Base-by-base conservation (phyloP, 2,888 invertebrate genomes). In the Luffia ferchaultella region DNA sequence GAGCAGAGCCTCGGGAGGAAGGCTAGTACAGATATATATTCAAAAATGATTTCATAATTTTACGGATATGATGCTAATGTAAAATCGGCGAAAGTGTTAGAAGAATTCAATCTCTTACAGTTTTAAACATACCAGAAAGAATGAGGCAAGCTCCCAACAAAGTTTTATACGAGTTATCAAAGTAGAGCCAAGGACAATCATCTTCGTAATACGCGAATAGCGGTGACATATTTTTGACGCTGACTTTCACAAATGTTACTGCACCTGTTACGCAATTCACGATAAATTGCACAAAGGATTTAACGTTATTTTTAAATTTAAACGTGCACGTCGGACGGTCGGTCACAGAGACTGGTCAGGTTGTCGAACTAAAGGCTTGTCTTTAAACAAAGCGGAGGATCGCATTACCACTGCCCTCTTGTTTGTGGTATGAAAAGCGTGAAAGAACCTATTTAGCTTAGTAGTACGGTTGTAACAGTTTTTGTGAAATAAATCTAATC, bases 41-140 rank as follows among this genome's bases (percentile, higher is more conserved):
- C n/a, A n/a, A n/a, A n/a, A n/a, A n/a, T n/a, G n/a, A n/a, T n/a
- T n/a, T n/a, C n/a, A n/a, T n/a, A n/a, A n/a, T n/a, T n/a, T n/a
- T n/a, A n/a, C n/a, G n/a, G n/a, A n/a, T n/a, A n/a, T n/a, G n/a
- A n/a, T n/a, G n/a, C n/a, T n/a, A n/a, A n/a, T n/a, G n/a, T n/a
- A n/a, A n/a, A n/a, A n/a, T n/a, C n/a, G n/a, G n/a, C n/a, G n/a
- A n/a, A n/a, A n/a, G n/a, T n/a, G n/a, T n/a, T n/a, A n/a, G n/a
- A n/a, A n/a, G n/a, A n/a, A n/a, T n/a, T n/a, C n/a, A n/a, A n/a
- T n/a, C n/a, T n/a, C n/a, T n/a, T n/a, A n/a, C n/a, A n/a, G n/a
- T n/a, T n/a, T n/a, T n/a, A n/a, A n/a, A 75, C 85, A 71, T 62
- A 86, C 86, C 86, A 63, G 85, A 85, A 56, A 85, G 68, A 63